phyloP scores from a whole-genome alignment of 2,797 vertebrate species.

The Adelosebastes latens region DNA sequence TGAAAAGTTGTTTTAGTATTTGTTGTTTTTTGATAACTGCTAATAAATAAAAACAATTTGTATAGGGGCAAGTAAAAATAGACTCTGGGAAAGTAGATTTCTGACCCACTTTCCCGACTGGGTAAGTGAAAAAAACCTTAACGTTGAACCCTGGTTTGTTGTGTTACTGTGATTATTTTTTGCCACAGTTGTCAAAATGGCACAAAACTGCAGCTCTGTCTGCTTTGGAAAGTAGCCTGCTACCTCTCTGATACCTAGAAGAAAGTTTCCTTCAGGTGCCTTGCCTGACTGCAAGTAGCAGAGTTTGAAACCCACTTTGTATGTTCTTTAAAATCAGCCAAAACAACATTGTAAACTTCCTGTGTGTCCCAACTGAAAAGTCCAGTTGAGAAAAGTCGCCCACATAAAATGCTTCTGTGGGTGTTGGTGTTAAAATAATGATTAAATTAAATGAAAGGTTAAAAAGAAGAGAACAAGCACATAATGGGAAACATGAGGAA shows the following conservation, averaged over 20 bases:
- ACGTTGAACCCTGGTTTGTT: no score
- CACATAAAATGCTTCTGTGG: not conserved
- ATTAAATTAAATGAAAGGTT: not conserved
- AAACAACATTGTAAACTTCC: not conserved
- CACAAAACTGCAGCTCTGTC: not conserved
- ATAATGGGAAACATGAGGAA: not conserved
- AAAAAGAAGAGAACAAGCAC: not conserved
- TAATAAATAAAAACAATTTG: no score
- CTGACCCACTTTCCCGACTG: rapidly evolving
- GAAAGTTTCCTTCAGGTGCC: not conserved
- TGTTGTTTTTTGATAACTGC: no score
- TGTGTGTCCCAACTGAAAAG: not conserved
- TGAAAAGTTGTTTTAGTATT: rapidly evolving
- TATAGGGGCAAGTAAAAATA: no score
- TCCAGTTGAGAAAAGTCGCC: not conserved
- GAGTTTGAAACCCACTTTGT: not conserved
- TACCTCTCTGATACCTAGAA: not conserved
- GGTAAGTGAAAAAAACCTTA: no score
- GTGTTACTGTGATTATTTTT: not conserved
- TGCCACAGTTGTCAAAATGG: not conserved
- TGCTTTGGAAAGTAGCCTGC: not conserved
- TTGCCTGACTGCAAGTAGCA: not conserved
- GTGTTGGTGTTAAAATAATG: not conserved
- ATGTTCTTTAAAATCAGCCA: not conserved
- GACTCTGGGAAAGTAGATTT: no score